A percentile compares a stretch with the other conserved stretches of the same genome.
Conservation (phyloP, 2,888 invertebrate species). For the Napeogenes inachia region DNA sequence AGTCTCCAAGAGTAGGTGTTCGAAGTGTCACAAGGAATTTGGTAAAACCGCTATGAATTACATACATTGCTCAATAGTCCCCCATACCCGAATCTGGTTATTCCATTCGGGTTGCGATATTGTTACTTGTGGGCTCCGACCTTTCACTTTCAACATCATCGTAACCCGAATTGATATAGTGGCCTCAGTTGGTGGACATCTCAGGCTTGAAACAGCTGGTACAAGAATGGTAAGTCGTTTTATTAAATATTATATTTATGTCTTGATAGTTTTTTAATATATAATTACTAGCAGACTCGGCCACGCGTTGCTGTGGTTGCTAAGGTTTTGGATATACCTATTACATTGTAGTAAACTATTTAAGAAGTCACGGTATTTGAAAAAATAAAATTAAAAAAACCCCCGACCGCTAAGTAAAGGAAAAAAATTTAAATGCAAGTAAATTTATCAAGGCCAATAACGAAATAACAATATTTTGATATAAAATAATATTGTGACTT, state of each 20-base stretch:
- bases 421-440: too few relatives aligned
- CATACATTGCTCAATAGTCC: constrained; percentile 13
- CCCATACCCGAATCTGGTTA: constrained; percentile 4
- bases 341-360: too few relatives aligned
- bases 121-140: constrained; percentile 46
- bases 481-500: too few relatives aligned
- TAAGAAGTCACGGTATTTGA: too few relatives aligned
- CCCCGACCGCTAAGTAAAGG: too few relatives aligned
- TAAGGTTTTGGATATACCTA: too few relatives aligned
- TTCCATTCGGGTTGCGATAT: constrained; percentile 47
- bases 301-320: too few relatives aligned
- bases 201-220: constrained; percentile 31
- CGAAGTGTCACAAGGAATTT: not conserved
- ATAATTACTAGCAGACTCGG: too few relatives aligned
- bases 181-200: constrained; percentile 36
- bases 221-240: constrained; percentile 41
- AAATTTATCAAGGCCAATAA: too few relatives aligned
- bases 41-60: not conserved
- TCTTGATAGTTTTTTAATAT: too few relatives aligned
- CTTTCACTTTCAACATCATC: constrained; percentile 60
- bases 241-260: not conserved
- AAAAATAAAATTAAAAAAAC: too few relatives aligned
- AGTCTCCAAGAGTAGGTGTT: not conserved
- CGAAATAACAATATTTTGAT: too few relatives aligned
- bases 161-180: constrained; percentile 38